These are phyloP conservation scores for Daboia siamensis DNA, from an alignment of 2,113 vertebrate species.

Conservation along the genomic window DNA sequence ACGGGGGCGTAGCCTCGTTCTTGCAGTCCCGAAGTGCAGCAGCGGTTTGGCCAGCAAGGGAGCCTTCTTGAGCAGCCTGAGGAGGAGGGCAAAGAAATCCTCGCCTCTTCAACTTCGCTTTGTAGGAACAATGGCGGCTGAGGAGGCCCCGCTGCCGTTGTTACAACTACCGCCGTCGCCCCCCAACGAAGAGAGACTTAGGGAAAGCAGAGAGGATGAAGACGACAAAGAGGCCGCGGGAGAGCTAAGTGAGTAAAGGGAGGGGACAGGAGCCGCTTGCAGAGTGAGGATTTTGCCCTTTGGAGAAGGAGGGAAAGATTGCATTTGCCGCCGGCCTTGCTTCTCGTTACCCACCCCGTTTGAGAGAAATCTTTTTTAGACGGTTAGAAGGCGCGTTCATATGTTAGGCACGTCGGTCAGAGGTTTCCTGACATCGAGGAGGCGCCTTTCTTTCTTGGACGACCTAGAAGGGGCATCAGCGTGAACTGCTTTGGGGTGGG, in stretches of 20 bases:
- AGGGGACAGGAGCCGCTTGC: background rate
- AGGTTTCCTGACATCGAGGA: background rate
- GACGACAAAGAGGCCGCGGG: background rate
- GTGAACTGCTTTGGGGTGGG: background rate
- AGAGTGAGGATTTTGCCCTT: background rate
- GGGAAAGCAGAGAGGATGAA: background rate
- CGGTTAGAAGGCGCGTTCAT: background rate
- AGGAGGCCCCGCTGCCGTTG: background rate
- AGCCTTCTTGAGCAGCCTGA: background rate
- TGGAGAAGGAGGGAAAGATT: background rate
- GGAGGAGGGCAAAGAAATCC: fast-evolving
- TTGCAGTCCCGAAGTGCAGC: background rate
- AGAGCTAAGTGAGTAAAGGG: conserved; percentile 20
- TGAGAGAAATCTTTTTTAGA: background rate
- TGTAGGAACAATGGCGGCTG: conserved; percentile 29
- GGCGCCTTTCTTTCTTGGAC: background rate
- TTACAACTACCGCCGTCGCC: background rate
- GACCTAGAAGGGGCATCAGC: background rate
- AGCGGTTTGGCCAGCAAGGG: background rate
- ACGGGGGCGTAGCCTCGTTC: background rate
- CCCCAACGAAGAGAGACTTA: background rate
- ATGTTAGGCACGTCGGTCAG: background rate
- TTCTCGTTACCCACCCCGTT: background rate
- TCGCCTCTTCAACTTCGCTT: too few relatives aligned
- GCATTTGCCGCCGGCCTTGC: background rate